Conservation (phyloP, 2,888 invertebrate species). For the Lycocerus yunnanus region DNA sequence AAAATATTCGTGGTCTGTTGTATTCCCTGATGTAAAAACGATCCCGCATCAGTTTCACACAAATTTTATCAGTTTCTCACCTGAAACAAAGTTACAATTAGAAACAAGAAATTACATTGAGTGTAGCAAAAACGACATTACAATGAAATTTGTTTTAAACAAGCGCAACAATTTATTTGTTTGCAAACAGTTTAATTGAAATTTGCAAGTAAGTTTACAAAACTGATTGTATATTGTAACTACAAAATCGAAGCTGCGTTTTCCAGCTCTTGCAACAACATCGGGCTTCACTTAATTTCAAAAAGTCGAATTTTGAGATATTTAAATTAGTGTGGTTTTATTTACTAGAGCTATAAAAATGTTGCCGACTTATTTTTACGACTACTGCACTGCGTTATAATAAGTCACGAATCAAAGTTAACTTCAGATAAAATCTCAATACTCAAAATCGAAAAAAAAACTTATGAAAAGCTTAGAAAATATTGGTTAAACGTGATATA, state of each 20-base stretch:
- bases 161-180: background rate
- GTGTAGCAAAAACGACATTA: background rate
- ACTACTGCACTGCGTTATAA: background rate
- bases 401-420: background rate
- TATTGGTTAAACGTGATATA: background rate
- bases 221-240: background rate
- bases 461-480: background rate
- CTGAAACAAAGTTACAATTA: background rate
- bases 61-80: background rate
- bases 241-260: background rate
- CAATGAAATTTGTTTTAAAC: background rate
- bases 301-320: background rate
- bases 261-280: background rate
- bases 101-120: background rate
- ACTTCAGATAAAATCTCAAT: background rate
- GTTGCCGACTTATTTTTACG: background rate
- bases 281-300: background rate
- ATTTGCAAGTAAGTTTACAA: background rate
- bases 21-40: background rate
- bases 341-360: background rate
- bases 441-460: background rate
- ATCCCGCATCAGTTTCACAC: background rate
- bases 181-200: background rate
- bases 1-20: background rate
- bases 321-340: background rate